phyloP scores from a whole-genome alignment of 2,797 vertebrate genomes.

The Trematomus bernacchii region DNA sequence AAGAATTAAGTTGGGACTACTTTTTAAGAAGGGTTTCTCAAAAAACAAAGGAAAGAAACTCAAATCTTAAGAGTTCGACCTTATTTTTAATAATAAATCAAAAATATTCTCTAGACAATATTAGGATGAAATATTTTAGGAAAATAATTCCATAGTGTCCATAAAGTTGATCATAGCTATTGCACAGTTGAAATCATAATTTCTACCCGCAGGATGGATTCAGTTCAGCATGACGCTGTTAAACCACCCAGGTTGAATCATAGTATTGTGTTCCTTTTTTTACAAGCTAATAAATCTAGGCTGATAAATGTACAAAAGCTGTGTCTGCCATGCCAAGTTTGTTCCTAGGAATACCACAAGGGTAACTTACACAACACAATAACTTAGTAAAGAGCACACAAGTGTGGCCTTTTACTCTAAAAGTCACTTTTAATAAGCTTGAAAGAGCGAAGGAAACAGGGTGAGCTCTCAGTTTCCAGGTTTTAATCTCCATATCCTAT shows the following conservation, averaged over 20 bases:
- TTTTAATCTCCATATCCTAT: background rate
- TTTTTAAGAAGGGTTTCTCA: background rate
- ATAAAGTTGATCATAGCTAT: slow-evolving; percentile 7
- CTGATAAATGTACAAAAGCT: slow-evolving; percentile 46
- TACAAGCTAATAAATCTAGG: slow-evolving; percentile 50
- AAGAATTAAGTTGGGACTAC: background rate
- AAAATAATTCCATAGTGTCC: slow-evolving; percentile 9
- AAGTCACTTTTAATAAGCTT: background rate
- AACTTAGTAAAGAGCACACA: slow-evolving; percentile 14
- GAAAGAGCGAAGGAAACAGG: background rate
- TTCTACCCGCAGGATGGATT: slow-evolving; percentile 21
- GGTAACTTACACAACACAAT: slow-evolving; percentile 9
- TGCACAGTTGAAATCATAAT: slow-evolving; percentile 34
- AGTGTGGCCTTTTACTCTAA: slow-evolving; percentile 22
- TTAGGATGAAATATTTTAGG: background rate
- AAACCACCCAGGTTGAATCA: slow-evolving; percentile 56
- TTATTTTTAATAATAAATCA: background rate
- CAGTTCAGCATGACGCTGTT: slow-evolving; percentile 21
- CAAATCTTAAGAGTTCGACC: background rate
- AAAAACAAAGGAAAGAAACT: background rate
- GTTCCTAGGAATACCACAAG: slow-evolving; percentile 12
- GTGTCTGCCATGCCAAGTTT: slow-evolving; percentile 20
- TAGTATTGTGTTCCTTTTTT: slow-evolving; percentile 21
- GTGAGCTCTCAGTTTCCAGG: background rate
- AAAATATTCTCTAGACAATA: background rate